Evolutionary conservation across 2,113 vertebrate species (phyloP).

Genomic region (Diglossa brunneiventris): DNA sequence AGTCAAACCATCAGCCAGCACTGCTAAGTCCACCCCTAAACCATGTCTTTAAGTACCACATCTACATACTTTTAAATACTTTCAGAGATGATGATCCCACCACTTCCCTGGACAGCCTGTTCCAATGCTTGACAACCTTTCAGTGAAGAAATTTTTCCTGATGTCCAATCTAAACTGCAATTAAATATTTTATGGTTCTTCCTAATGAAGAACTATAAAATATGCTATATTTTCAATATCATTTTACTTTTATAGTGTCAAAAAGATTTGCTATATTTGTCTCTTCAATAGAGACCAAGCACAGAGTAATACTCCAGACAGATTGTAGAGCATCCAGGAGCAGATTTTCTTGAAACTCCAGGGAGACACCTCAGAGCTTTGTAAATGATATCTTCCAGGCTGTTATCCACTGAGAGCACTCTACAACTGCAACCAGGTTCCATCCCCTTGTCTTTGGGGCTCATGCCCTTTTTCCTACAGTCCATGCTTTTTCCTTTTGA

Average conservation of each 20-base stretch:
- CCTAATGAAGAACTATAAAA: background rate
- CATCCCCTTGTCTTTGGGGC: background rate
- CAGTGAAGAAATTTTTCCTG: background rate
- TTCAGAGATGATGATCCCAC: background rate
- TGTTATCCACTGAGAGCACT: background rate
- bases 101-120: background rate
- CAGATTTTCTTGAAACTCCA: background rate
- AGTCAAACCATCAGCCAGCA: background rate
- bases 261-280: background rate
- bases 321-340: background rate
- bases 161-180: background rate
- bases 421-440: background rate
- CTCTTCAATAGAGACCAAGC: background rate
- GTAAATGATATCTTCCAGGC: background rate
- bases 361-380: background rate
- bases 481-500: background rate
- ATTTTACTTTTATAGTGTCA: background rate
- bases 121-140: background rate
- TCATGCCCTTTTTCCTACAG: background rate
- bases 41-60: background rate
- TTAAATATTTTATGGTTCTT: background rate
- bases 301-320: background rate
- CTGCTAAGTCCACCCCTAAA: background rate
- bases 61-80: background rate
- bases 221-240: background rate